phyloP scores from a whole-genome alignment of 2,797 vertebrate species.

The Bothrops alternatus region DNA sequence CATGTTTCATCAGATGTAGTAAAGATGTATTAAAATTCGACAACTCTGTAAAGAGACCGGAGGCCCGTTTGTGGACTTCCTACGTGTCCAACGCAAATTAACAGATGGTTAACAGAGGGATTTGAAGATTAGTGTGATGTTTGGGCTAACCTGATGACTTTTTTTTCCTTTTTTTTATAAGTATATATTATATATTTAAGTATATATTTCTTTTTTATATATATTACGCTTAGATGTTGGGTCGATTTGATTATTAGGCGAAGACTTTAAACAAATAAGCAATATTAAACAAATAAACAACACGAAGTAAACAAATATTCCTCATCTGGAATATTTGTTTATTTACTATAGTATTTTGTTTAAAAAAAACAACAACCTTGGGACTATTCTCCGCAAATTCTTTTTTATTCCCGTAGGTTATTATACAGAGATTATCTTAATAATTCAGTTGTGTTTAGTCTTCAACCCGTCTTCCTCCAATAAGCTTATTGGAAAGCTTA shows the following conservation, averaged over 20 bases:
- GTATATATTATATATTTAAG: no score
- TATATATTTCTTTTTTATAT: no score
- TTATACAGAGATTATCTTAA: not conserved
- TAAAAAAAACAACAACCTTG: not conserved
- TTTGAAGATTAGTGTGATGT: not conserved
- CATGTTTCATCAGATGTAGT: conserved; percentile 26
- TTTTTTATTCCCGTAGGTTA: not conserved
- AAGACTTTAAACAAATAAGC: not conserved
- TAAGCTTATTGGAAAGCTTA: not conserved
- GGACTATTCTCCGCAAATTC: not conserved
- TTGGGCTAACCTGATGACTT: not conserved
- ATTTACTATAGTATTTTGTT: not conserved
- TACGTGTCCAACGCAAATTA: not conserved
- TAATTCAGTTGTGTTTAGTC: not conserved
- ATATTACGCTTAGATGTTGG: not conserved
- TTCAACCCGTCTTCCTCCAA: not conserved
- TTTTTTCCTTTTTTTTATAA: not conserved
- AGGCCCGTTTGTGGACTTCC: not conserved
- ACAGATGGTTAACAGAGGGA: not conserved
- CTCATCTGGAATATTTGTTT: not conserved
- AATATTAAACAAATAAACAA: no score
- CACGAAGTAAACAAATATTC: not conserved
- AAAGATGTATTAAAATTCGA: conserved; percentile 31
- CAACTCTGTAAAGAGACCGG: not conserved
- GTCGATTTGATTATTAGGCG: not conserved